Conservation (phyloP, 2,888 invertebrate genomes). For the Diogma glabrata region DNA sequence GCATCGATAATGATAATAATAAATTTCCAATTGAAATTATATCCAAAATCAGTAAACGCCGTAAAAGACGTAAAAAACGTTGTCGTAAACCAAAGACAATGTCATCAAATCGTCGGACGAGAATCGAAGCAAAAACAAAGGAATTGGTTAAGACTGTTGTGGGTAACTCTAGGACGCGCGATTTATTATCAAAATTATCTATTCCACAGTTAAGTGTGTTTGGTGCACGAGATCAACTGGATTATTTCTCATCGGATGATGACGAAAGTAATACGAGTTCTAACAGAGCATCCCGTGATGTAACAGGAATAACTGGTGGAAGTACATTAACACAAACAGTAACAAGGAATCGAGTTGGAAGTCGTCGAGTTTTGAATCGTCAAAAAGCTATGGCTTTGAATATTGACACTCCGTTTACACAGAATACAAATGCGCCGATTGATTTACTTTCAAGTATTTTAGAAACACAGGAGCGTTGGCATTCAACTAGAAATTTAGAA, state of each 20-base stretch:
- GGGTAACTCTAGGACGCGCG: neutral
- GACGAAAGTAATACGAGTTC: constrained; percentile 19
- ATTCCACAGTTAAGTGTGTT: constrained; percentile 31
- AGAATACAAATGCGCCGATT: constrained; percentile 30
- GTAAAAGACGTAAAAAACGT: constrained; percentile 19
- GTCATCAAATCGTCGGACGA: neutral
- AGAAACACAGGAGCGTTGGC: constrained; percentile 56
- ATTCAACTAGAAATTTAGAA: constrained; percentile 46
- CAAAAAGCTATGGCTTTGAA: constrained; percentile 39
- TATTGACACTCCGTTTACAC: constrained; percentile 28
- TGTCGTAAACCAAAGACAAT: neutral
- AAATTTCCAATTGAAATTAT: constrained; percentile 47
- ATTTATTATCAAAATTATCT: neutral
- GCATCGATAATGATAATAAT: constrained; percentile 46
- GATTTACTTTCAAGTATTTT: constrained; percentile 61
- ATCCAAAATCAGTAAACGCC: constrained; percentile 37
- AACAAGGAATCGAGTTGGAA: constrained; percentile 8
- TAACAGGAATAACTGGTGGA: constrained; percentile 35
- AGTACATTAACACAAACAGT: constrained; percentile 7
- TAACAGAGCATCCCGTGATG: constrained; percentile 34
- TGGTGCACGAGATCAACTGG: constrained; percentile 54
- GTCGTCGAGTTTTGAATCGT: constrained; percentile 28
- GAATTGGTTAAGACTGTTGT: neutral
- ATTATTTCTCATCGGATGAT: constrained; percentile 51
- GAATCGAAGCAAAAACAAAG: too few species aligned